phyloP scores from a whole-genome alignment of 2,888 invertebrate species.

The Colletes collaris region DNA sequence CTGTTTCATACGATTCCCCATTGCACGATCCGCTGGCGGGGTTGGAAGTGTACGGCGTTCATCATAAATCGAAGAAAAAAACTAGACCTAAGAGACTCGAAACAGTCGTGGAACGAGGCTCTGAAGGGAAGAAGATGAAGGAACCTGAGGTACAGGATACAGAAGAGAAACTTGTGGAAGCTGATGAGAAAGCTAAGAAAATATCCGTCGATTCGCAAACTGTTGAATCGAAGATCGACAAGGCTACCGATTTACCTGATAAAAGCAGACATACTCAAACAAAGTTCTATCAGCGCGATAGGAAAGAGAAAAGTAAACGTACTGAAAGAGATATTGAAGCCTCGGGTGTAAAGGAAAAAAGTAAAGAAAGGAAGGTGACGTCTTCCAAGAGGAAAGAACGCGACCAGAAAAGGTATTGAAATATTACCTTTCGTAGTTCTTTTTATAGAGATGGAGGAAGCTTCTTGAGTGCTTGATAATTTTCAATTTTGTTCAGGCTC shows the following conservation, averaged over 20 bases:
- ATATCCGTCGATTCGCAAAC: background rate
- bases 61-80: slow-evolving; percentile 18
- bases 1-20: no score
- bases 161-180: background rate
- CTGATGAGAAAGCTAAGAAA: background rate
- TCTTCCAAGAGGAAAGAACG: slow-evolving; percentile 1
- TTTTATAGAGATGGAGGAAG: background rate
- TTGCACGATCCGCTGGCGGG: slow-evolving; percentile 60
- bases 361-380: background rate
- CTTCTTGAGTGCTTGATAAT: background rate
- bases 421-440: background rate
- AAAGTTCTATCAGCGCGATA: slow-evolving; percentile 20
- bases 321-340: background rate
- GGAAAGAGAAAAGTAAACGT: background rate
- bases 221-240: slow-evolving; percentile 26
- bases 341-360: background rate
- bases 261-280: slow-evolving; percentile 41
- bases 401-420: slow-evolving; percentile 1
- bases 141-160: no score
- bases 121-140: slow-evolving; percentile 1
- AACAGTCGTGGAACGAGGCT: background rate
- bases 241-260: slow-evolving; percentile 30
- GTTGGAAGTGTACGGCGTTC: slow-evolving; percentile 55
- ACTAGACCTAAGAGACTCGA: background rate
- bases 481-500: background rate